Conservation (phyloP, 1,140 invertebrate species). For the Thaumatotibia leucotreta region DNA sequence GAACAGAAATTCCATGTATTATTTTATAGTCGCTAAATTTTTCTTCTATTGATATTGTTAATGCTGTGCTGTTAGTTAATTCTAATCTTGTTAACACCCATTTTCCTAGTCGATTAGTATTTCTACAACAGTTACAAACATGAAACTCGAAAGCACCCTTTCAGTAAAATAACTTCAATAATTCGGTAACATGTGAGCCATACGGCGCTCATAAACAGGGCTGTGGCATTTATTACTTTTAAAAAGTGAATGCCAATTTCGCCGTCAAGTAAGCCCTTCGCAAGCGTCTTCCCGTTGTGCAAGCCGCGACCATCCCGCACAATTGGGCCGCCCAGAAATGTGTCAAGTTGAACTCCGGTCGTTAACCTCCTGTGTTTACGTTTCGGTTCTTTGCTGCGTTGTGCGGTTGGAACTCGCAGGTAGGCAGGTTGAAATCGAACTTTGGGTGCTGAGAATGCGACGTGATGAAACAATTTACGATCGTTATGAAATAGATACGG, state of each 20-base stretch:
- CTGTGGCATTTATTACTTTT: constrained; percentile 7
- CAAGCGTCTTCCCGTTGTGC: constrained; percentile 61
- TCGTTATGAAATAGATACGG: background rate
- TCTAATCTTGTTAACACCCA: background rate
- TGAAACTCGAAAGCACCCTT: background rate
- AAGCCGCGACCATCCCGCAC: constrained; percentile 56
- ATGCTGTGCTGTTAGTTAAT: no score
- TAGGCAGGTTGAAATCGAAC: constrained; percentile 1
- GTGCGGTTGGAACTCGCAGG: constrained; percentile 16
- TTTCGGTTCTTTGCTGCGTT: constrained; percentile 45
- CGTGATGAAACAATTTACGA: background rate
- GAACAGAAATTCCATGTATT: no score
- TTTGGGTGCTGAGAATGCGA: background rate
- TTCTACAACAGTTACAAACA: background rate
- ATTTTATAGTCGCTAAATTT: no score
- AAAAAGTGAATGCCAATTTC: background rate
- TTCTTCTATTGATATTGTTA: no score
- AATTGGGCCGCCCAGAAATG: constrained; percentile 70
- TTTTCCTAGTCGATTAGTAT: background rate
- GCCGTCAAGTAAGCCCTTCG: background rate
- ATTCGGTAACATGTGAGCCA: background rate
- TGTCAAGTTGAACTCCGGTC: constrained; percentile 71
- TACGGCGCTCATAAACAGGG: background rate
- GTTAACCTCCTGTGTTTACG: constrained; percentile 55
- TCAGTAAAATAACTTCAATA: background rate